Conservation (phyloP, 2,113 vertebrate genomes). For the Donacobius atricapilla region DNA sequence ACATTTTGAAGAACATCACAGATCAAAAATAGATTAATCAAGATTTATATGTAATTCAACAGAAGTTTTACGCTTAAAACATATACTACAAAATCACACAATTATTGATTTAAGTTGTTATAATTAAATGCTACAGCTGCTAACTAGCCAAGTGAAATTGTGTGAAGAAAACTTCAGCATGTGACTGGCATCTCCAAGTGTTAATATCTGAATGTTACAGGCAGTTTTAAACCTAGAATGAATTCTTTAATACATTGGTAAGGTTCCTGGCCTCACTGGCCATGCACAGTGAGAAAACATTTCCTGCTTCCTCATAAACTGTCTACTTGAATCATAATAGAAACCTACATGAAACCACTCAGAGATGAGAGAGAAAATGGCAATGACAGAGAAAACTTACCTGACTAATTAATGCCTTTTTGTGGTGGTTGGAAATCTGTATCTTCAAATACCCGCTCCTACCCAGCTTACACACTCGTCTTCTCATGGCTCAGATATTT, state of each 20-base stretch:
- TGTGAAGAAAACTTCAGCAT: slow-evolving; percentile 27
- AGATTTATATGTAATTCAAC: not conserved
- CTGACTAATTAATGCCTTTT: slow-evolving; percentile 20
- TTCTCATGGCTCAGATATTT: not conserved
- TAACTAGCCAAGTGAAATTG: slow-evolving; percentile 40
- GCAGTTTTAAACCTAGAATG: not conserved
- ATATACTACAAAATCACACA: not conserved
- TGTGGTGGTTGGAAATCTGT: not conserved
- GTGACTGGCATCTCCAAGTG: not conserved
- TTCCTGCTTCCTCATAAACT: not conserved
- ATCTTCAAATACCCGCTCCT: slow-evolving; percentile 4
- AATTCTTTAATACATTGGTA: not conserved
- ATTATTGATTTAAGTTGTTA: not conserved
- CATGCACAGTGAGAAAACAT: not conserved
- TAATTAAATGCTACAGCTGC: not conserved
- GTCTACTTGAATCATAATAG: not conserved
- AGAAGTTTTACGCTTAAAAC: not conserved
- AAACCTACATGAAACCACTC: not conserved
- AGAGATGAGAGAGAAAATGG: not conserved
- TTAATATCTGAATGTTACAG: not conserved
- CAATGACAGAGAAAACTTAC: not conserved
- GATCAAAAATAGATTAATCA: not conserved
- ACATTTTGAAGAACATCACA: slow-evolving; percentile 14
- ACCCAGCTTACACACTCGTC: not conserved
- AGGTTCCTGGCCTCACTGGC: not conserved